A percentile compares a stretch with the other conserved stretches of the same genome.
Evolutionary conservation across 2,113 vertebrate species (phyloP).

Genomic region (Ploceus nigricollis): DNA sequence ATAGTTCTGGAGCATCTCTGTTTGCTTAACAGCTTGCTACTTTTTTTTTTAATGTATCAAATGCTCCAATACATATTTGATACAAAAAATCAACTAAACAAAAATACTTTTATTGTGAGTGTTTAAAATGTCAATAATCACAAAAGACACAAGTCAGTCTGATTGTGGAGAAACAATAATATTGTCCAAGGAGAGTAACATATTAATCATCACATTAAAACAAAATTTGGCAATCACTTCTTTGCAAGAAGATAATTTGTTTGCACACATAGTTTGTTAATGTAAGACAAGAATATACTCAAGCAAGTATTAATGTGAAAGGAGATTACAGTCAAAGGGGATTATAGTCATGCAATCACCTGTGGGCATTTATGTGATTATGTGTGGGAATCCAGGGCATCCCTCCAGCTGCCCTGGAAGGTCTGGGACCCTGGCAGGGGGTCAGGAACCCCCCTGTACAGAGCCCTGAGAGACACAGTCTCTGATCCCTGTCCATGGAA

Average conservation of each 20-base stretch:
- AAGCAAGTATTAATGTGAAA: background rate
- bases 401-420: too few species aligned
- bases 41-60: background rate
- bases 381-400: too few species aligned
- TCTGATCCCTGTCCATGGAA: too few species aligned
- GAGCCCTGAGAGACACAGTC: too few species aligned
- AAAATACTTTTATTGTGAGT: background rate
- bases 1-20: background rate
- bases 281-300: background rate
- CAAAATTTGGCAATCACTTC: background rate
- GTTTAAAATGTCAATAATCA: background rate
- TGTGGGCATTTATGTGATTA: background rate
- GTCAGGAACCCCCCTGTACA: too few species aligned
- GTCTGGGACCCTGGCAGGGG: too few species aligned
- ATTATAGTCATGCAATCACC: background rate
- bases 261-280: background rate
- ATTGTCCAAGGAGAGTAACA: background rate
- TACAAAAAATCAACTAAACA: background rate
- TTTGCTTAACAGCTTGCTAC: background rate
- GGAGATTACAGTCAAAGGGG: background rate
- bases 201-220: background rate
- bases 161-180: background rate
- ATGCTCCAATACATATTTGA: background rate
- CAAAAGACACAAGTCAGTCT: background rate
- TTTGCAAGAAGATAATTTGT: background rate